Base-by-base conservation (phyloP, 2,888 invertebrate species). In the Fragum whitleyi region DNA sequence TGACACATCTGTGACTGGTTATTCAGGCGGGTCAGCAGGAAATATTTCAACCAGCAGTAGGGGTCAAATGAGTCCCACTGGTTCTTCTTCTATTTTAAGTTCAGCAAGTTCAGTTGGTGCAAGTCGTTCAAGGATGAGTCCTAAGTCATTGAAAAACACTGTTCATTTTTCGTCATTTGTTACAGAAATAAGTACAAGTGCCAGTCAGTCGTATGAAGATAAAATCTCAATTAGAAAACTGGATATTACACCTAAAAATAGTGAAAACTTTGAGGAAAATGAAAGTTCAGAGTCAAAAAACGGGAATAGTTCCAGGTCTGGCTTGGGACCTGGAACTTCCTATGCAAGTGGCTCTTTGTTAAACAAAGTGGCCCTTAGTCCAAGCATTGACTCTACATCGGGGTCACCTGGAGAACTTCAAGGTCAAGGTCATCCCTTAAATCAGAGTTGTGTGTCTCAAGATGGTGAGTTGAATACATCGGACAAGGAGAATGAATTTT, bases 101-200 rank as follows among this genome's bases (percentile, higher is more conserved):
- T 82, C 87, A 29, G 85, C 81, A 19, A 86, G 86, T 55, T 88
- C 88, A 36, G 82, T 85, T 5, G 82, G 79, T 67, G 87, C 81
- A 47, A 79, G 83, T 47, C 73, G 84, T 21, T 73, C 75, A 32
- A 85, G 88, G 71, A 89, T 89, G 83, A 91, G 91, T 75, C 91
- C 91, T 19, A 91, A 90, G 75, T 90, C 89, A 28, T 73, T 89
- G 53, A 91, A 90, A 81, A 90, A 89, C 74, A 89, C 89, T 62
- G 92, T 92, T 7, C 91, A 91, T 72, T 92, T 92, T 84, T 86
- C 90, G 2, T 89, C 91, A 9, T 88, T 90, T 77, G 88, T 92
- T 6, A 91, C 89, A 68, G 91, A 91, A 77, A 89, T 90, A 19
- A 90, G 89, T 74, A 91, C 91, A 62, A 83, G 88, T 83, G 88